Evolutionary conservation across 92 coral and sea anemone genomes (phyloP).

Genomic region (Palythoa heliodiscus): DNA sequence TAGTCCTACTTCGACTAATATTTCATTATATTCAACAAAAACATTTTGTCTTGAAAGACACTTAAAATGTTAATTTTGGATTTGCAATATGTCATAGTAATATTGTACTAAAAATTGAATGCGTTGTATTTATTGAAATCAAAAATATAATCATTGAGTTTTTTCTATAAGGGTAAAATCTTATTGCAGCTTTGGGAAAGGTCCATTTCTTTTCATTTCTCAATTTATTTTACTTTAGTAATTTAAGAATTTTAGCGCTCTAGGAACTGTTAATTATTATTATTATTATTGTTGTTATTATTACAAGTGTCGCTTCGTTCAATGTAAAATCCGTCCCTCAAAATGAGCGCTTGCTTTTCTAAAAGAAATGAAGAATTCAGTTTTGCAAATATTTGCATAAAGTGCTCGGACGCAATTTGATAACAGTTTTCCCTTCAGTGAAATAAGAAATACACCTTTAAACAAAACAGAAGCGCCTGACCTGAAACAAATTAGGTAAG

Average conservation of each 20-base stretch:
- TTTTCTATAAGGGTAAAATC: neutral
- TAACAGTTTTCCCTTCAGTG: neutral
- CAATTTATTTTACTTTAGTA: neutral
- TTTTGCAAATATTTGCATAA: neutral
- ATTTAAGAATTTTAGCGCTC: neutral
- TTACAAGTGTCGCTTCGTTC: neutral
- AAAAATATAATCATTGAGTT: neutral
- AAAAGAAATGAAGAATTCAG: neutral
- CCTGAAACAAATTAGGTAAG: neutral
- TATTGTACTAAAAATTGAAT: conserved; percentile 25
- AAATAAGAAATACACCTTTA: neutral
- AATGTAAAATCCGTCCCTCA: neutral
- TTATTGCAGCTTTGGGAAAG: neutral
- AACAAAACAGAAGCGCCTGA: neutral
- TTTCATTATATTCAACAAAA: conserved; percentile 22
- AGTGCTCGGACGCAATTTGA: neutral
- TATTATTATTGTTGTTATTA: neutral
- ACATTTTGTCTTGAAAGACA: neutral
- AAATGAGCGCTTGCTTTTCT: neutral
- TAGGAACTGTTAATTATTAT: too few species aligned
- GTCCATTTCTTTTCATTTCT: neutral
- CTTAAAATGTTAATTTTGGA: conserved; percentile 27
- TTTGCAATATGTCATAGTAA: conserved; percentile 11
- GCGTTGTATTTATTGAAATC: conserved; percentile 6
- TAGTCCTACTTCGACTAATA: conserved; percentile 43